Evolutionary conservation across 2,888 invertebrate species (phyloP), one percentile per base, ranked within the genome.

Genomic region (Antheraea yamamai): DNA sequence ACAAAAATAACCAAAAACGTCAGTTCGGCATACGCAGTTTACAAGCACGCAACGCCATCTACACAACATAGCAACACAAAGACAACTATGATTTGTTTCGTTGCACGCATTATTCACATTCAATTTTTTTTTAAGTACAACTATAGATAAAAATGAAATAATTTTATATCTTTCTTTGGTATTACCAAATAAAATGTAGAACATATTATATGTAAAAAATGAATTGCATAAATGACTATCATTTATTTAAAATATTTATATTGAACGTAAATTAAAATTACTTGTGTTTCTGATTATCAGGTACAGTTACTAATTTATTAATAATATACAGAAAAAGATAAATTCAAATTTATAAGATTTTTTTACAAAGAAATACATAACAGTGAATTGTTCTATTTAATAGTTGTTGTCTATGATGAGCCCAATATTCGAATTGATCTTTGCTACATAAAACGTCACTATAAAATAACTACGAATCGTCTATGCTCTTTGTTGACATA

Each of bases 1-100:
- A 95, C 91, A 94, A 94, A 95, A 95, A 95, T 95, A 95, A 95
- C 95, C 95, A 95, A 95, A 95, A 95, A 95, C 94, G 95, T 95
- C 95, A 94, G 89, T 90, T 91, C 92, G 89, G 91, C 91, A 91
- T 92, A 94, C 94, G 95, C 95, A 94, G 93, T 95, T 92, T 93
- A 92, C 91, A 91, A 92, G 91, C 88, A 87, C 87, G 89, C 87
- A 89, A 91, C 94, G 95, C 94, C 95, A 94, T 94, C 95, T 95
- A 91, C 90, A 86, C 88, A 88, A 88, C 86, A 87, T 83, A 89
- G 84, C 85, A 91, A 91, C 90, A 92, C 92, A 87, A 83, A 85
- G 88, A 87, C 85, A 85, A 82, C 79, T 79, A 76, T n/a, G 18
- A 39, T 77, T 70, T 77, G 81, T 83, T 92, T 81, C 89, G 72